Base-by-base conservation (phyloP, 1,140 invertebrate species). In the Drosophila parvula region DNA sequence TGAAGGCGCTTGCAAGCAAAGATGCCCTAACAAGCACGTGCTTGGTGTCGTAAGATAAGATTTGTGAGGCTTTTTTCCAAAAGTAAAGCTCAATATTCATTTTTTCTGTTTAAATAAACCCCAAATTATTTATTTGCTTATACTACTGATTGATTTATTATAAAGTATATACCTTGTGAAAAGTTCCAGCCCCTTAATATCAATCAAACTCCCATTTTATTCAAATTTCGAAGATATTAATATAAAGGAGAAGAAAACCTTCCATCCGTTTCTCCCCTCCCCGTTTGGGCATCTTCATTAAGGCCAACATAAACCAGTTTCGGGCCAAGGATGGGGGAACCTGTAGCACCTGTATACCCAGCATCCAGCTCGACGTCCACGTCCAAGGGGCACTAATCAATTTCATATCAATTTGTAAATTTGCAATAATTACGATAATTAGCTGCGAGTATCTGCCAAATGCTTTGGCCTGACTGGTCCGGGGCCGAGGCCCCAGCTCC, bases 401-500 rank as follows among this genome's bases (percentile, higher is more conserved):
- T 91, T 91, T 91, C 82, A 91, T 91, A 91, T 91, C 90, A 91
- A 91, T 91, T 91, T 91, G 90, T 91, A 91, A 91, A 91, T 91
- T 91, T 88, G 90, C 90, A 86, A 91, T 91, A 91, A 91, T 91
- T 91, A 90, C 85, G 90, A 91, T 91, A 91, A 91, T 91, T 91
- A 91, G 89, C 79, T 82, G 83, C 81, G 81, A 85, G 74, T 85
- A 85, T 85, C 81, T 74, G 76, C 56, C 64, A 68, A 73, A 79
- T 79, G 67, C 67, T 65, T 71, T 77, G 81, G 55, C 80, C 64
- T 51, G 58, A 63, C 68, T 79, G 69, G 57, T 45, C 59, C 38
- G 60, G 41, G 58, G 43, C 67, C 30, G 56, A 43, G 51, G 45
- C 70, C 40, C 75, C 38, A 10, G 22, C 30, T 48, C 16, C 53